Percentiles rank a stretch among this genome's conserved stretches.
phyloP scores from a whole-genome alignment of 2,113 vertebrate species.

The Scomber colias region DNA sequence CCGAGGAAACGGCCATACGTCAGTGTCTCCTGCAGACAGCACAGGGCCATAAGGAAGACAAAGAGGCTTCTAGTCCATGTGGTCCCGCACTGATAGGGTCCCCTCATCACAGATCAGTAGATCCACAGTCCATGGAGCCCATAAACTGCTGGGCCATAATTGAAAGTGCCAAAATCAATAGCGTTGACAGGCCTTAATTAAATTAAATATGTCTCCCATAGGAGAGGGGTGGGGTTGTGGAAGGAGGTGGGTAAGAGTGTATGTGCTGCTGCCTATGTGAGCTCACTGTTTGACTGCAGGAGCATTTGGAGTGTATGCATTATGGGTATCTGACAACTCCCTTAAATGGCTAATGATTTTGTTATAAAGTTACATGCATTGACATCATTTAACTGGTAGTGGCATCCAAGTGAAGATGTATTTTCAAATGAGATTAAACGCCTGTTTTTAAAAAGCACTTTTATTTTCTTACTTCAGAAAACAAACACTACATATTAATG shows the following conservation, averaged over 20 bases:
- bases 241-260: slow-evolving; percentile 36
- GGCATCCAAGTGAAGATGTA: not conserved
- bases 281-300: slow-evolving; percentile 54
- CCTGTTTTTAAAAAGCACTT: too few species aligned
- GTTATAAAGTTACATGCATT: slow-evolving; percentile 21
- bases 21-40: slow-evolving; percentile 90
- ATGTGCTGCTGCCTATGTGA: slow-evolving; percentile 57
- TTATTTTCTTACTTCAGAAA: too few species aligned
- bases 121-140: slow-evolving; percentile 91
- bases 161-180: slow-evolving; percentile 99
- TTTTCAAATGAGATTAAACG: not conserved
- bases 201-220: slow-evolving; percentile 95
- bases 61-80: slow-evolving; percentile 93
- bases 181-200: slow-evolving; percentile 97
- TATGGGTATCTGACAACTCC: slow-evolving; percentile 22
- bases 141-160: slow-evolving; percentile 91
- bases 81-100: slow-evolving; percentile 94
- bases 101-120: slow-evolving; percentile 97
- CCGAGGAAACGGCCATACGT: slow-evolving; percentile 90
- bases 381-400: slow-evolving; percentile 13
- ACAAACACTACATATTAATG: not conserved
- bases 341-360: slow-evolving; percentile 11
- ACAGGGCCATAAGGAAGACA: slow-evolving; percentile 93
- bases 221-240: slow-evolving; percentile 50
- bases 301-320: slow-evolving; percentile 26